Evolutionary conservation across 2,888 invertebrate species (phyloP).

Genomic region (Cyclophora punctaria): DNA sequence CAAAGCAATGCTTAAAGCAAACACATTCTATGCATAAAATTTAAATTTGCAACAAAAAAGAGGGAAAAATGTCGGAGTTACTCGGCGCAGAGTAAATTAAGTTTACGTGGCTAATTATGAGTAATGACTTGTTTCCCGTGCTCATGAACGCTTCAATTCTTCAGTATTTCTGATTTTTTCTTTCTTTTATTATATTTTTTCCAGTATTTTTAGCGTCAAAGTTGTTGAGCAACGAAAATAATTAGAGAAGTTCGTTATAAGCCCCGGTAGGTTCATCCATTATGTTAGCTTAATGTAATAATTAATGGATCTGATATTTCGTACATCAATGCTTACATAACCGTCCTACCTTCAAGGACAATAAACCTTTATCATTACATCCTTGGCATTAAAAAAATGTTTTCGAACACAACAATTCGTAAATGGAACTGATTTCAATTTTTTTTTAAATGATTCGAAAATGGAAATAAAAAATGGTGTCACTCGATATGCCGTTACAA

Average conservation of each 20-base stretch:
- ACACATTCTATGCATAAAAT: conserved; percentile 14
- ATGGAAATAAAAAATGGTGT: too few species aligned
- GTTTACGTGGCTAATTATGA: conserved; percentile 62
- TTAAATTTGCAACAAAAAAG: conserved; percentile 17
- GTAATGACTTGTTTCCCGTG: conserved; percentile 31
- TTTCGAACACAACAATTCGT: too few species aligned
- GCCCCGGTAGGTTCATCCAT: too few species aligned
- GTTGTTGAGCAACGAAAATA: conserved; percentile 3
- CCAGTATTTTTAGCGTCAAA: conserved; percentile 4
- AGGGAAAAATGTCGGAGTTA: conserved; percentile 27
- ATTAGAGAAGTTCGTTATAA: background rate
- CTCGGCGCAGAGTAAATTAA: conserved; percentile 38
- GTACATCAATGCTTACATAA: too few species aligned
- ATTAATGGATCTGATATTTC: too few species aligned
- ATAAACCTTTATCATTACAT: too few species aligned
- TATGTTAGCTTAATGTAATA: too few species aligned
- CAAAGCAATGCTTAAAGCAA: conserved; percentile 1
- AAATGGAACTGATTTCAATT: too few species aligned
- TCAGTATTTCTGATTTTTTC: conserved; percentile 8
- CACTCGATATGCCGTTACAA: too few species aligned
- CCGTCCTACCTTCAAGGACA: too few species aligned
- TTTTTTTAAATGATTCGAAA: too few species aligned
- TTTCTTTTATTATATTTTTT: conserved; percentile 2
- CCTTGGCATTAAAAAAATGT: too few species aligned
- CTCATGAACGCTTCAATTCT: background rate